Evolutionary conservation across 53 echinoderm and acorn worm species (phyloP), one percentile per base, ranked within the genome.

Genomic region (Arbacia lixula): DNA sequence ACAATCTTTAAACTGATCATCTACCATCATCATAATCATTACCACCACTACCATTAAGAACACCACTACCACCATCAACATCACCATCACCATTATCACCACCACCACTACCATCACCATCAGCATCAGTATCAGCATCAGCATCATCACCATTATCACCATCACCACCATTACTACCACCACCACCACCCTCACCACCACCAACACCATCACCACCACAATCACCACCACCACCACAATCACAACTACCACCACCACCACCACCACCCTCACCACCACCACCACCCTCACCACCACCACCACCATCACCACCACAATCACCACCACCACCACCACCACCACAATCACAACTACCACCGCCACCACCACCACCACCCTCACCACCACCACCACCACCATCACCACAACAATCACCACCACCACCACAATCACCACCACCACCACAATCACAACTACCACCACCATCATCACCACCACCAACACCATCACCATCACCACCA

Each of bases 291-390:
- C 58, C 16, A 57, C 22, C 58, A 57, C 22, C 58, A 57, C 22
- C 22, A 57, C 22, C 58, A 57, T 20, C 58, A 57, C 19, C 58
- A 21, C 22, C 58, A 57, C 22, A 11, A 57, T 57, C 58, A 57
- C n/a, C 22, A 57, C 16, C 58, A 57, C 16, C 22, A 57, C n/a
- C n/a, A n/a, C n/a, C n/a, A n/a, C n/a, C n/a, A n/a, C n/a, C n/a
- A n/a, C n/a, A n/a, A n/a, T n/a, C n/a, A n/a, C n/a, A n/a, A n/a
- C n/a, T n/a, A 9, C 42, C 29, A 33, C 5, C 72, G n/a, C 35
- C 16, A 63, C 17, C 1, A 32, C 46, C 12, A 72, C 50, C 50
- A 72, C 52, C 19, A 76, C 40, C 60, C 53, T 33, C 89, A 88
- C 36, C 58, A 57, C 22, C 58, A 57, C 22, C 58, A 57, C n/a